These are phyloP conservation scores for Bubo scandiacus DNA, from an alignment of 2,113 vertebrate genomes.

Conservation along the genomic window DNA sequence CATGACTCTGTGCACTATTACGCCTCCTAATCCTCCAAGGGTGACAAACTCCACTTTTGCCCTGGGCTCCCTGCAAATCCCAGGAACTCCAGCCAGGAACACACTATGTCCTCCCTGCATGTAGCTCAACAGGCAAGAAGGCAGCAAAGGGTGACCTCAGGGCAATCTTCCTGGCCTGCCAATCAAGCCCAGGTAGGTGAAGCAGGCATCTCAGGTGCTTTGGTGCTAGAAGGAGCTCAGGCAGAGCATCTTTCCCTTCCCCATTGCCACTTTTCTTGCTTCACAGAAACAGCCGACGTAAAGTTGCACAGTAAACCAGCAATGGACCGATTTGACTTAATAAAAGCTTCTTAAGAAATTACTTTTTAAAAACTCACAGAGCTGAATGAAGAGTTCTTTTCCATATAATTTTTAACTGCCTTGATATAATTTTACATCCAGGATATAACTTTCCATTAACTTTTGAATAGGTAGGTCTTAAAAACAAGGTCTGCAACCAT, in stretches of 20 bases:
- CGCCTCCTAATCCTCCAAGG: background rate
- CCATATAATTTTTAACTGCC: conserved; percentile 16
- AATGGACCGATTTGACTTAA: background rate
- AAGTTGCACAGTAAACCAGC: background rate
- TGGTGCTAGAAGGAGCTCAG: background rate
- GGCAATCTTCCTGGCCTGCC: background rate
- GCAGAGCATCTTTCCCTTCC: background rate
- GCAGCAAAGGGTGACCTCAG: background rate
- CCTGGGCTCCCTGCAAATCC: background rate
- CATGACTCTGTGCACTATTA: background rate
- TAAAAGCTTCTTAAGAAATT: conserved; percentile 30
- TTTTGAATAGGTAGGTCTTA: conserved; percentile 13
- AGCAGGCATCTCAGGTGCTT: background rate
- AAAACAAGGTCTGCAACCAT: background rate
- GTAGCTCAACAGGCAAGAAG: background rate
- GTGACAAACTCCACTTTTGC: background rate
- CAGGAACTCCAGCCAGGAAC: background rate
- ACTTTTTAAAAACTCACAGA: background rate
- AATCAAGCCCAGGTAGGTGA: background rate
- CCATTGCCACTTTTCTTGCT: background rate
- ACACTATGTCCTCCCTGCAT: background rate
- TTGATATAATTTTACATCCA: conserved; percentile 44
- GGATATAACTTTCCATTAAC: conserved; percentile 31
- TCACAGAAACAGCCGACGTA: accelerated
- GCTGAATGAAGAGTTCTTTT: conserved; percentile 19